Evolutionary conservation across 2,888 invertebrate species (phyloP).

Genomic region (Thymelicus lineola): DNA sequence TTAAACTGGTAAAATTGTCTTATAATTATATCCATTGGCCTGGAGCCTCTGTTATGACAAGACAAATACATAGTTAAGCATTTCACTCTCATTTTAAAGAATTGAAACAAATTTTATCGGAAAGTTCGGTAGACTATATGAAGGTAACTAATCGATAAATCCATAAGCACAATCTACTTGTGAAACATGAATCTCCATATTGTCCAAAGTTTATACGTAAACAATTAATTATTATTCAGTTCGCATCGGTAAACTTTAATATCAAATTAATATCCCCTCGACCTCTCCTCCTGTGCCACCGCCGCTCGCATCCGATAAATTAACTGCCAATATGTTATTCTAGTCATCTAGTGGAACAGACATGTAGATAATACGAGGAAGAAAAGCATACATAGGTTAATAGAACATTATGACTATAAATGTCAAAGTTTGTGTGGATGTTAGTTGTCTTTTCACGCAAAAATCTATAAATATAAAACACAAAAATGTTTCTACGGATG

Average conservation of each 20-base stretch:
- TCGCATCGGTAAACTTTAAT: constrained; percentile 5
- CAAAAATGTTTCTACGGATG: too few relatives aligned
- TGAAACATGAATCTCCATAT: not conserved
- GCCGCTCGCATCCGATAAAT: not conserved
- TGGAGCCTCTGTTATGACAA: too few relatives aligned
- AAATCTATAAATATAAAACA: too few relatives aligned
- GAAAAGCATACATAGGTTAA: not conserved
- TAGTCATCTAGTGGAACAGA: not conserved
- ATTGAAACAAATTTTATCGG: not conserved
- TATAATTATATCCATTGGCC: too few relatives aligned
- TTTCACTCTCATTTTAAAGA: too few relatives aligned
- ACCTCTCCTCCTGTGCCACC: not conserved
- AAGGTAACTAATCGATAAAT: not conserved
- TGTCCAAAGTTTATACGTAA: not conserved
- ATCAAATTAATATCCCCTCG: constrained; percentile 8
- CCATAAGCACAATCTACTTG: not conserved
- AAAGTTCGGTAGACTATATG: not conserved
- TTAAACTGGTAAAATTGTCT: too few relatives aligned
- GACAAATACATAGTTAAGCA: too few relatives aligned
- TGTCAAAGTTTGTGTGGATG: too few relatives aligned
- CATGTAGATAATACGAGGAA: not conserved
- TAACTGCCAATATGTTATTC: not conserved
- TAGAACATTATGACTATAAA: too few relatives aligned
- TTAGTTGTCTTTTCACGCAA: too few relatives aligned
- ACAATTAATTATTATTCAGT: not conserved